These are phyloP conservation scores for Cryptomyrus ogoouensis DNA, from an alignment of 2,113 vertebrate genomes.

Conservation along the genomic window DNA sequence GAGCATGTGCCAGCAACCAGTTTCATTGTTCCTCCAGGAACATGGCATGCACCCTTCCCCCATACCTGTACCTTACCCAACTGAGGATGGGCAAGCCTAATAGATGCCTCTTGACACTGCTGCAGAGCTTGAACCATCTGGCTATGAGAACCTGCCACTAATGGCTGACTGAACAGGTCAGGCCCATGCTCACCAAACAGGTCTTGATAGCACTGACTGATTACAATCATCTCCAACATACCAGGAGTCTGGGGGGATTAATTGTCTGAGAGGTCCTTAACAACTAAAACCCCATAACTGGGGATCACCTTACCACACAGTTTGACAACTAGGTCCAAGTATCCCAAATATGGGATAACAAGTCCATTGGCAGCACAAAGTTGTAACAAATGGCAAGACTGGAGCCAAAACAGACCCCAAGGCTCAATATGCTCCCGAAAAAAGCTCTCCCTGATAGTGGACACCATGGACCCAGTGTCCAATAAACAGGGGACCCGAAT, in stretches of 20 bases:
- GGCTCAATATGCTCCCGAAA: constrained; percentile 17
- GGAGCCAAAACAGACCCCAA: neutral
- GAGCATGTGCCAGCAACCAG: too few species aligned
- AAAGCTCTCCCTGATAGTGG: constrained; percentile 13
- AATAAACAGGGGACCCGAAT: neutral
- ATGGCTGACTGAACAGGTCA: too few species aligned
- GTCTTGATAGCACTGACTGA: neutral
- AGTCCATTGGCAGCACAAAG: constrained; percentile 17
- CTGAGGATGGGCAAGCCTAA: too few species aligned
- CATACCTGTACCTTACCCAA: too few species aligned
- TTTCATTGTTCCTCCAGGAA: too few species aligned
- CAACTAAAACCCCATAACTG: neutral
- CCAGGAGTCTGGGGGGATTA: neutral
- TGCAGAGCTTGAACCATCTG: too few species aligned
- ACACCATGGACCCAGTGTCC: neutral
- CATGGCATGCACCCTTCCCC: too few species aligned
- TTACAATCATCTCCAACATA: constrained; percentile 16
- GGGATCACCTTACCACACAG: neutral
- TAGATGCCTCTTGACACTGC: too few species aligned
- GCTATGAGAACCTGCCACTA: too few species aligned
- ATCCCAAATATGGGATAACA: neutral
- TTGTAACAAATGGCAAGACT: constrained; percentile 14
- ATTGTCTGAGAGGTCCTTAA: neutral
- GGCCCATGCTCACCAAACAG: too few species aligned
- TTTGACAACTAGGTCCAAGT: neutral